A percentile compares a stretch with the other conserved stretches of the same genome.
phyloP scores from a whole-genome alignment of 2,888 invertebrate species.

The Orthosia gracilis region DNA sequence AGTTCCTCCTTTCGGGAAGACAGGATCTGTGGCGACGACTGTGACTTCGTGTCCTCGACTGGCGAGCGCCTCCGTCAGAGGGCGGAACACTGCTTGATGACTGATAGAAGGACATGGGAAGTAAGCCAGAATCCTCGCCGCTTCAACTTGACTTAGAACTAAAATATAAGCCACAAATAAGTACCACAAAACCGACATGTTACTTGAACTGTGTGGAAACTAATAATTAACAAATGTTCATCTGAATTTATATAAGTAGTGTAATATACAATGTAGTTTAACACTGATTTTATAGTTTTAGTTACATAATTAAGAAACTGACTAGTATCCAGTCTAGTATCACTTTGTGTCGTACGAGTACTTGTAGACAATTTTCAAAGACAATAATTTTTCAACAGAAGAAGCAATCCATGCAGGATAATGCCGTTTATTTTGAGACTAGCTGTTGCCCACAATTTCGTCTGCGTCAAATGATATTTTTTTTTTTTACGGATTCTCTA shows the following conservation, averaged over 20 bases:
- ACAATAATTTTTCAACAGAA: too few species aligned
- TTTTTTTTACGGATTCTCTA: too few species aligned
- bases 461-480: too few species aligned
- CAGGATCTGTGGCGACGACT: constrained; percentile 82
- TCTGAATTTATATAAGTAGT: neutral
- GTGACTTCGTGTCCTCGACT: constrained; percentile 84
- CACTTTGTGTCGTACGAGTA: too few species aligned
- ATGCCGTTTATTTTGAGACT: too few species aligned
- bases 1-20: constrained; percentile 68
- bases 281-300: neutral
- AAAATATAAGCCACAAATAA: neutral
- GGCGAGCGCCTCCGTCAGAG: constrained; percentile 79
- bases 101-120: constrained; percentile 83
- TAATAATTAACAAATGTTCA: neutral
- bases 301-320: too few species aligned
- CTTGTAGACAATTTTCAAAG: too few species aligned
- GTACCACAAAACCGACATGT: constrained; percentile 6
- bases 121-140: constrained; percentile 68
- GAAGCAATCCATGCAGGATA: too few species aligned
- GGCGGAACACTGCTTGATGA: constrained; percentile 84
- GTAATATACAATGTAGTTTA: neutral
- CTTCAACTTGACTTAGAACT: constrained; percentile 33
- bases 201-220: neutral
- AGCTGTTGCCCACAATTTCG: too few species aligned
- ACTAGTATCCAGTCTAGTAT: too few species aligned